Evolutionary conservation across 2,797 vertebrate species (phyloP), one percentile per base, ranked within the genome.

Genomic region (Orestias chungarensis): DNA sequence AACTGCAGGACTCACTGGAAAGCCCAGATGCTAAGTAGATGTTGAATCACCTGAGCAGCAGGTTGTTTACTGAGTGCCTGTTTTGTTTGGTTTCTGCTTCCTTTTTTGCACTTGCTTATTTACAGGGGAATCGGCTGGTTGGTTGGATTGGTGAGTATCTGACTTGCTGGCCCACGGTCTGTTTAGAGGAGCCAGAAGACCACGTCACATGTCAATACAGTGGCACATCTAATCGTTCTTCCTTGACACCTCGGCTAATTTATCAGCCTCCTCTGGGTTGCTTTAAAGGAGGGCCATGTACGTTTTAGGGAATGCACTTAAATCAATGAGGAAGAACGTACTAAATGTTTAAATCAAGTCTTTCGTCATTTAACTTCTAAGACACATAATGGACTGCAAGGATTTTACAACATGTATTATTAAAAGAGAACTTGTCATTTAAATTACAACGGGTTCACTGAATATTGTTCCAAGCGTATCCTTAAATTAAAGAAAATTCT

Each of bases 1-100:
- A 70, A 18, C 61, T 62, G 54, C 18, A 31, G 64, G 33, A 43
- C 46, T 66, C 68, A 59, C 64, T 74, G 71, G 47, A 31, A 65
- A 18, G 65, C 23, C 46, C 35, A 64, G 47, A 23, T 78, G 74
- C 6, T 57, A 68, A 71, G 75, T 85, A 88, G 76, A 87, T 83
- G 79, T 82, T 74, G 66, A 78, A 81, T 89, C 78, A 82, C 74
- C 87, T 86, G 76, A 80, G 69, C 76, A 78, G 66, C 78, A 83
- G 78, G 71, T 75, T 69, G 64, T 52, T 73, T 70, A 43, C 52
- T 73, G 73, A 66, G 70, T 71, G 69, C 61, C 46, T 74, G 75
- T 81, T 79, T 82, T 70, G 67, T 67, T 71, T 61, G 65, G 59
- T 73, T 59, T 68, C 71, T 77, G 61, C 59, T 11, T 64, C 61